Evolutionary conservation across 2,113 vertebrate genomes (phyloP).

Genomic region (Aptenodytes patagonicus): DNA sequence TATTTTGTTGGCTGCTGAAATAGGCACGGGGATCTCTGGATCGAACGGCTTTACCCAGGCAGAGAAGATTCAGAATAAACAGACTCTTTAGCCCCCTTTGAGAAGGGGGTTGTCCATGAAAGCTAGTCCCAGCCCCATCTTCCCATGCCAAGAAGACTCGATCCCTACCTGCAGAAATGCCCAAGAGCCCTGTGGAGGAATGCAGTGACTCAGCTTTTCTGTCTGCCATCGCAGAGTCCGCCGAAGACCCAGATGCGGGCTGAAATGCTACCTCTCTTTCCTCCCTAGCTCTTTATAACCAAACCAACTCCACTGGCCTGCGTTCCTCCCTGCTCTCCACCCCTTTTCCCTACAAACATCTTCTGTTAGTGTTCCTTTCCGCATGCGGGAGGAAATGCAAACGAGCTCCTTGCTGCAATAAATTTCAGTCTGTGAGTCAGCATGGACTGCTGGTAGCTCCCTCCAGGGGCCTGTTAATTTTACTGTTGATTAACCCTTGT

Average conservation of each 20-base stretch:
- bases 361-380: background rate
- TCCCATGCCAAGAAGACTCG: background rate
- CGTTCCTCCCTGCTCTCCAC: slow-evolving; percentile 55
- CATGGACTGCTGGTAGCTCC: background rate
- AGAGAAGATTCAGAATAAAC: background rate
- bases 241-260: background rate
- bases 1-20: background rate
- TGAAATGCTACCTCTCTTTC: background rate
- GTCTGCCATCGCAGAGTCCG: slow-evolving; percentile 8
- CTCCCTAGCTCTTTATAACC: slow-evolving; percentile 62
- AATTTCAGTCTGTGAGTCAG: slow-evolving; percentile 38
- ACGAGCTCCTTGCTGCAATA: background rate
- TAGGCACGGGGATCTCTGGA: background rate
- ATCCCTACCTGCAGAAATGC: slow-evolving; percentile 78
- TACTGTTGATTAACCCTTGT: slow-evolving; percentile 40
- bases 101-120: background rate
- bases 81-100: background rate
- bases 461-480: slow-evolving; percentile 23
- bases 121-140: background rate
- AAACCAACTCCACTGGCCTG: background rate
- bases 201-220: slow-evolving; percentile 58
- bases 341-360: slow-evolving; percentile 57
- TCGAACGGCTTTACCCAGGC: background rate
- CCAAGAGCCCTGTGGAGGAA: slow-evolving; percentile 74
- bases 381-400: slow-evolving; percentile 27